Conservation (phyloP, 2,113 vertebrate species). For the Micronycteris hirsuta region DNA sequence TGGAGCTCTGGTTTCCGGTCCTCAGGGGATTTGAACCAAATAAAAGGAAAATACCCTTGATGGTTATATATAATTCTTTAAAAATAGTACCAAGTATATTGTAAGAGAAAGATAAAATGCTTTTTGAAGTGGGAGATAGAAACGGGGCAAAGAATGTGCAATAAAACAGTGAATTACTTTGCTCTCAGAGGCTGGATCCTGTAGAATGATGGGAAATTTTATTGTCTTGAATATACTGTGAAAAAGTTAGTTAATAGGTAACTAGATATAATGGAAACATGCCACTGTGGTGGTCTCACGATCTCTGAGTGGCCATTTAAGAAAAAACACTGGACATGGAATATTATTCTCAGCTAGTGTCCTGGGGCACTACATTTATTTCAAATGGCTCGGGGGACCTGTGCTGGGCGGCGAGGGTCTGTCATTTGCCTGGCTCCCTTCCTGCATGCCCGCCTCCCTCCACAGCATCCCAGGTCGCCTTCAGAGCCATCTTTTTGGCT, state of each 20-base stretch:
- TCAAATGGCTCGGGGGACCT: not conserved
- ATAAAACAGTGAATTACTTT: not conserved
- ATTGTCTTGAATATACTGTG: not conserved
- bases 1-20: not conserved
- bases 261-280: not conserved
- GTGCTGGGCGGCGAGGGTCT: no score
- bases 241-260: not conserved
- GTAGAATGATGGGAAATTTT: not conserved
- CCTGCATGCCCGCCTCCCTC: not conserved
- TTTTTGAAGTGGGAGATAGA: conserved; percentile 6
- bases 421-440: not conserved
- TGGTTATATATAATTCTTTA: not conserved
- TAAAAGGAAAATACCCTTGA: conserved; percentile 10
- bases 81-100: not conserved
- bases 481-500: not conserved
- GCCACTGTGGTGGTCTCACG: not conserved
- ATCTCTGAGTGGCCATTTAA: not conserved
- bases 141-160: not conserved
- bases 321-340: not conserved
- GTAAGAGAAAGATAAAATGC: not conserved
- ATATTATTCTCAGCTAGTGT: not conserved
- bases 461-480: not conserved
- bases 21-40: not conserved
- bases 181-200: not conserved
- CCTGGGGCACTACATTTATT: not conserved